Evolutionary conservation across 2,797 vertebrate species (phyloP), one percentile per base, ranked within the genome.

Genomic region (Chanos chanos): DNA sequence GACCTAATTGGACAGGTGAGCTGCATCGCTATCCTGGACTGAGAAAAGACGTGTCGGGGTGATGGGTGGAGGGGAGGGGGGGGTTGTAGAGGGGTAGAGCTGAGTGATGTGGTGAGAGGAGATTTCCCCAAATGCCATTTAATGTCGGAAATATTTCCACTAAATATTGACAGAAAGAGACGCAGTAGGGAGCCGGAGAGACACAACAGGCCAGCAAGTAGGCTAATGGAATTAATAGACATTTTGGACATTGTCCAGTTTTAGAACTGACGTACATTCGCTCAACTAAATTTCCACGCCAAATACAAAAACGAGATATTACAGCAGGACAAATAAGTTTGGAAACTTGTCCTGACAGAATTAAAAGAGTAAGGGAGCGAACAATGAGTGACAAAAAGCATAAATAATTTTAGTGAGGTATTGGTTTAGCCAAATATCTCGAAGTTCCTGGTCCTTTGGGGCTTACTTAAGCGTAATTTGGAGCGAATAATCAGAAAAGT

Each of bases 111-210:
- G 68, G 62, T 68, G 57, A 73, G 69, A 49, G 69, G 59, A 79
- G 70, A 83, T 82, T 81, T 81, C 75, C 79, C 78, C 75, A 80
- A 86, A 85, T 86, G 80, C 66, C 75, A 81, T 80, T 85, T 83
- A 81, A 82, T 77, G 81, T 81, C 79, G 79, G 81, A 83, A 86
- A 87, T 84, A 81, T 84, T 85, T 84, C 64, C 71, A 62, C 54
- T 71, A 61, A 70, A 76, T 81, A 83, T 82, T 83, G 84, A 82
- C 81, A 83, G 63, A 61, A 45, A 61, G 44, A 73, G 73, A 54
- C 33, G 37, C 67, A 71, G 51, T 76, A 83, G 72, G 37, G 68
- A 78, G 66, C 37, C 43, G 48, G 47, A 21, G 65, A 75, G 64
- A 25, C 37, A 55, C 56, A 63, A 28, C 64, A 57, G 31, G 64